phyloP scores from a whole-genome alignment of 92 coral and sea anemone species.

The Hydrozoanthus gracilis region DNA sequence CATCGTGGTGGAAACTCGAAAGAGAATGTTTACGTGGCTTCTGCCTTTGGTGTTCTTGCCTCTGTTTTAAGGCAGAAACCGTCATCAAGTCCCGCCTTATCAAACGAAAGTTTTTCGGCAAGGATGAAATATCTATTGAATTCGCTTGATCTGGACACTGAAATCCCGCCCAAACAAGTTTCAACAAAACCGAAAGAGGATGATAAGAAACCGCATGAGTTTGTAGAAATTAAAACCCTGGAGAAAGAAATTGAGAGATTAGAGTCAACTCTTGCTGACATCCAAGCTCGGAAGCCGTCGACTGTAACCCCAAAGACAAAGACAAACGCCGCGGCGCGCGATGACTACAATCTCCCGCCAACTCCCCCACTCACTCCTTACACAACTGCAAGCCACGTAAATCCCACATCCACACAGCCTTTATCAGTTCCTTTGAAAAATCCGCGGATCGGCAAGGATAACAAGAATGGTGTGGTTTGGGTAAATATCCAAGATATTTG shows the following conservation, averaged over 20 bases:
- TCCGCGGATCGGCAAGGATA: constrained; percentile 18
- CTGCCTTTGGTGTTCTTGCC: constrained; percentile 32
- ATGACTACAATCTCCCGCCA: constrained; percentile 6
- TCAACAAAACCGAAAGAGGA: constrained; percentile 18
- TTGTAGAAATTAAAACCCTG: not conserved
- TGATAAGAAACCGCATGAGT: not conserved
- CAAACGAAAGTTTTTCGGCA: constrained; percentile 10
- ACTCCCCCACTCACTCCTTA: constrained; percentile 11
- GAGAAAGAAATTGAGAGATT: constrained; percentile 17
- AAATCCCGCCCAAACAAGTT: constrained; percentile 13
- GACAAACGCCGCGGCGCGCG: too few species aligned
- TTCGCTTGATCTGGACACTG: constrained; percentile 23
- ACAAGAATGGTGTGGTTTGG: not conserved
- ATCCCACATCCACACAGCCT: not conserved
- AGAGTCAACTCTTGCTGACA: constrained; percentile 12
- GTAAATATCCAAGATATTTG: constrained; percentile 20
- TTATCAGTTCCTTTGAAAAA: not conserved
- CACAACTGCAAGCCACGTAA: constrained; percentile 18
- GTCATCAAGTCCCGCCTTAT: constrained; percentile 2
- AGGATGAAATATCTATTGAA: not conserved
- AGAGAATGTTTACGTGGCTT: constrained; percentile 26
- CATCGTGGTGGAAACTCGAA: constrained; percentile 34
- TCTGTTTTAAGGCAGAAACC: constrained; percentile 23
- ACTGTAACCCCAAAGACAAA: constrained; percentile 1
- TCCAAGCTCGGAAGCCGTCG: constrained; percentile 8